phyloP scores from a whole-genome alignment of 2,797 vertebrate genomes.

The Phylloscopus collybita region DNA sequence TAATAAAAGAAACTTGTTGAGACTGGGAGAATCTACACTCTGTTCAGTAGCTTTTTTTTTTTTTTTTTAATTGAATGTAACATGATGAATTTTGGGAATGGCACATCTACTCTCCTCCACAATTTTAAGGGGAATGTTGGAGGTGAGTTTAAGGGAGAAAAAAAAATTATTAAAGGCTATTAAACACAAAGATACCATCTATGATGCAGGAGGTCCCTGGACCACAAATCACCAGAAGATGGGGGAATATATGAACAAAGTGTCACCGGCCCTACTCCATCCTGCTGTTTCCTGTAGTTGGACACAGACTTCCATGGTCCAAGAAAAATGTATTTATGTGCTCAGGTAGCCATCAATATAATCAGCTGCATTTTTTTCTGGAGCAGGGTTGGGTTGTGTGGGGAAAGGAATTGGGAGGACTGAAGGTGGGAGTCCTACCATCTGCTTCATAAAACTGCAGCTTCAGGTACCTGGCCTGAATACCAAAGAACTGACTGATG shows the following conservation, averaged over 20 bases:
- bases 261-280: background rate
- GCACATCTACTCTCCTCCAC: background rate
- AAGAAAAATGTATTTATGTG: background rate
- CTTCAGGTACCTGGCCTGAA: background rate
- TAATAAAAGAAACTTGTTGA: background rate
- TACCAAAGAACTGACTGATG: background rate
- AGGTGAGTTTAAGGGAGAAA: background rate
- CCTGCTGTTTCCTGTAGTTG: background rate
- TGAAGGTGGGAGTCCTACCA: background rate
- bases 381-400: fast-evolving
- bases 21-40: background rate
- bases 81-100: conserved; percentile 15
- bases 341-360: background rate
- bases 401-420: background rate
- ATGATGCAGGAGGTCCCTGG: background rate
- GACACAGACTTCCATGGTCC: background rate
- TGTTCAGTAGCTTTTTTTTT: background rate
- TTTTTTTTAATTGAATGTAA: background rate
- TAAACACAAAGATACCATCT: conserved; percentile 27
- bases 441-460: background rate
- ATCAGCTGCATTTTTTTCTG: background rate
- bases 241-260: background rate
- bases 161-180: conserved; percentile 23
- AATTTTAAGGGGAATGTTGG: background rate
- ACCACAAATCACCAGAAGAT: background rate